These are phyloP conservation scores for Anoplopoma fimbria DNA, from an alignment of 2,113 vertebrate species.

Conservation along the genomic window DNA sequence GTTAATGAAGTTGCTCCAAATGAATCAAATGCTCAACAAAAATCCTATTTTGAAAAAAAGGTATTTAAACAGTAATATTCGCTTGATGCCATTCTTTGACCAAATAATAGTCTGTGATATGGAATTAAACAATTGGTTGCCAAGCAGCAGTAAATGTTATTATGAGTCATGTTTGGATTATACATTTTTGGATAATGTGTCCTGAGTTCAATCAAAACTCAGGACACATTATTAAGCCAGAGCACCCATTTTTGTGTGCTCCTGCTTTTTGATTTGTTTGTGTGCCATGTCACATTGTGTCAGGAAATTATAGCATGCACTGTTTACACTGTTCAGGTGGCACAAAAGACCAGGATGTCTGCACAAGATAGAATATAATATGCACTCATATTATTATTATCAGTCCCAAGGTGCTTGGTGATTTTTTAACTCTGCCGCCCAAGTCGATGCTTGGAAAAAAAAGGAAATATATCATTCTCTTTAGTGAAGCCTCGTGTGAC, in stretches of 20 bases:
- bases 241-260: not conserved
- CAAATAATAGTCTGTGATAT: not conserved
- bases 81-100: not conserved
- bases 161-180: not conserved
- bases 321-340: not conserved
- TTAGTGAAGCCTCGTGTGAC: not conserved
- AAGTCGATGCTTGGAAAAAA: not conserved
- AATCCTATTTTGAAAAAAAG: not conserved
- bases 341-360: not conserved
- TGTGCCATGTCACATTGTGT: not conserved
- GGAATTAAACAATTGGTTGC: not conserved
- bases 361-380: not conserved
- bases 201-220: not conserved
- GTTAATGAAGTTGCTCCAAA: not conserved
- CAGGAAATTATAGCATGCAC: not conserved
- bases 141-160: slow-evolving; percentile 9
- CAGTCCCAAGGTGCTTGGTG: not conserved
- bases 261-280: not conserved
- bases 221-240: not conserved
- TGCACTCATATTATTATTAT: not conserved
- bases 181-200: not conserved
- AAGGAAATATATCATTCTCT: not conserved
- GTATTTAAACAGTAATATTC: not conserved
- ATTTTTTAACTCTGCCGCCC: not conserved
- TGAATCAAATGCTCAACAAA: not conserved